Conservation (phyloP, 2,888 invertebrate species). For the Bombylius discolor region DNA sequence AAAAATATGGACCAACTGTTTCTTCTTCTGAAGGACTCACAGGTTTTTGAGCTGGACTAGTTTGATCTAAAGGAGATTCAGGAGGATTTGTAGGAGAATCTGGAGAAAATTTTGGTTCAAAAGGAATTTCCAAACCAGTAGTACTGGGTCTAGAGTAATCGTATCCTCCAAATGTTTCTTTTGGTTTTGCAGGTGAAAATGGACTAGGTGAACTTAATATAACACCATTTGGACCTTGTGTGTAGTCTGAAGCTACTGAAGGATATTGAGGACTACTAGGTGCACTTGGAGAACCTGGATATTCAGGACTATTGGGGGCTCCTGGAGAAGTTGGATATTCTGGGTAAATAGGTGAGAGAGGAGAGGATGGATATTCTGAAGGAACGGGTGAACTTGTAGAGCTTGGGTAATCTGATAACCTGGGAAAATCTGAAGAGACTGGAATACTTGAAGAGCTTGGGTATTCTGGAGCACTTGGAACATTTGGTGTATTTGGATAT, state of each 20-base stretch:
- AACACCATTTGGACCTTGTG: background rate
- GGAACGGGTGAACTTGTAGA: too few relatives aligned
- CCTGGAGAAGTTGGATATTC: too few relatives aligned
- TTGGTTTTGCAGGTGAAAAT: background rate
- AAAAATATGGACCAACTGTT: background rate
- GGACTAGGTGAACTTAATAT: background rate
- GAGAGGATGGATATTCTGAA: too few relatives aligned
- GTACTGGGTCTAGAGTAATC: background rate
- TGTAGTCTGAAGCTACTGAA: background rate
- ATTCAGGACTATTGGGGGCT: too few relatives aligned
- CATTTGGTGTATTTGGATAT: background rate
- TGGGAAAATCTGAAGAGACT: background rate
- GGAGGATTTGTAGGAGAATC: too few relatives aligned
- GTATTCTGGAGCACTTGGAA: background rate
- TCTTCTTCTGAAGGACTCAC: background rate
- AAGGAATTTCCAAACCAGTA: background rate
- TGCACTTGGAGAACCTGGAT: too few relatives aligned
- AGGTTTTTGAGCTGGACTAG: too few relatives aligned
- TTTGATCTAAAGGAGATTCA: too few relatives aligned
- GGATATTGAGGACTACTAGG: too few relatives aligned
- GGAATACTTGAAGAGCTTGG: background rate
- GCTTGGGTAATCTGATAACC: background rate
- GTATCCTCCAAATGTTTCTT: background rate
- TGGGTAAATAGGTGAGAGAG: too few relatives aligned
- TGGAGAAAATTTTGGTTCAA: background rate